Conservation (phyloP, 2,113 vertebrate species). For the Odontophorus gujanensis region DNA sequence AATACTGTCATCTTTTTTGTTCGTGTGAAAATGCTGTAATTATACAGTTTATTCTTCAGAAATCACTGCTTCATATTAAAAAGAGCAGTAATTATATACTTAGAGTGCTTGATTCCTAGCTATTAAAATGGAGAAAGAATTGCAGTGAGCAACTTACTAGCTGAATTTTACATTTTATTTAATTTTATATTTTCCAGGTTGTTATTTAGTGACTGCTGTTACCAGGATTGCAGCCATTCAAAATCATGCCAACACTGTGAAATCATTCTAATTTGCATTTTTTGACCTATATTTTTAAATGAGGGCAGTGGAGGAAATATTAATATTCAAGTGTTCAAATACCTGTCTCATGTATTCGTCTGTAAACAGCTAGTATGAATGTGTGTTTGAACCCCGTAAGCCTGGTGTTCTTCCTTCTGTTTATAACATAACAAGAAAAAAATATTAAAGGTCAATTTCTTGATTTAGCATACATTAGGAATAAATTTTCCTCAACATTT, state of each 20-base stretch:
- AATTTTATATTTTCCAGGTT: background rate
- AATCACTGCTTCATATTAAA: background rate
- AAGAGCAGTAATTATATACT: background rate
- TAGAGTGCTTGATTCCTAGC: background rate
- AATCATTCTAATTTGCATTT: background rate
- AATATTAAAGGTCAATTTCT: background rate
- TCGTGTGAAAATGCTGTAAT: background rate
- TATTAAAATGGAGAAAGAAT: background rate
- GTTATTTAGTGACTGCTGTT: background rate
- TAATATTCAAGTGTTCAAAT: background rate
- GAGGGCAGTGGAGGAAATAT: background rate
- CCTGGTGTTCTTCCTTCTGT: background rate
- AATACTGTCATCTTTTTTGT: background rate
- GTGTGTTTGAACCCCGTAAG: background rate
- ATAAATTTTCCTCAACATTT: background rate
- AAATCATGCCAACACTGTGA: background rate
- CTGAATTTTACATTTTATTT: background rate
- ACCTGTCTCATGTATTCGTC: background rate
- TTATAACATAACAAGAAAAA: background rate
- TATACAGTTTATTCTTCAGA: background rate
- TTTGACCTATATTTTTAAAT: background rate
- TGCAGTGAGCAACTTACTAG: background rate
- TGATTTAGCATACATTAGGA: background rate
- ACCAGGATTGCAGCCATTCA: background rate
- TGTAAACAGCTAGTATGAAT: background rate